phyloP scores from a whole-genome alignment of 2,113 vertebrate species.

The Zosterops pallidus region DNA sequence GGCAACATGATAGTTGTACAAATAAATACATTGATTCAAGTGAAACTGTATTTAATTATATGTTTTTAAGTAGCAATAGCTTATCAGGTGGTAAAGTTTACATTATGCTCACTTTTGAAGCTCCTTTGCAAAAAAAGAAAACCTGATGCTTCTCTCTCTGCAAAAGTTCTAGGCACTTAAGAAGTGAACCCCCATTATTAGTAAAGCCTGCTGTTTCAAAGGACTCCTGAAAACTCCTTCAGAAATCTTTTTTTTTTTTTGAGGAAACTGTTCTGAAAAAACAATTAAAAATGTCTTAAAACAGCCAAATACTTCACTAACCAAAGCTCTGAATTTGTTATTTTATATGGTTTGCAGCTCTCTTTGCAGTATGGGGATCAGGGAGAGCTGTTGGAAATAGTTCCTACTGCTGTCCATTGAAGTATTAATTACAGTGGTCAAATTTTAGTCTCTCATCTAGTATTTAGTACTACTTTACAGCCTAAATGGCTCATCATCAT shows the following conservation, averaged over 20 bases:
- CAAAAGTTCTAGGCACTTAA: not conserved
- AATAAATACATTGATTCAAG: not conserved
- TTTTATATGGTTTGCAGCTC: not conserved
- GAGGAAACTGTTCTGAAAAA: not conserved
- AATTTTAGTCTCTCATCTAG: not conserved
- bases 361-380: accelerated
- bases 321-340: not conserved
- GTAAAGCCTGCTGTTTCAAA: not conserved
- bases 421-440: not conserved
- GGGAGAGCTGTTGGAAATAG: not conserved
- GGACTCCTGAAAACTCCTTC: not conserved
- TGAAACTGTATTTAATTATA: not conserved
- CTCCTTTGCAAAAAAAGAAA: not conserved
- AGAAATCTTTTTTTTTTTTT: not conserved
- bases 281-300: not conserved
- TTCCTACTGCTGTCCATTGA: not conserved
- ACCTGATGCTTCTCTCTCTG: not conserved
- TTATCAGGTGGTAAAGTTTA: not conserved
- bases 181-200: not conserved
- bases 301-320: not conserved
- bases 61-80: not conserved
- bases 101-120: not conserved
- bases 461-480: not conserved
- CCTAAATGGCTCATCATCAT: not conserved
- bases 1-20: not conserved